These are phyloP conservation scores for Cheilinus undulatus DNA, from an alignment of 2,113 vertebrate genomes.

Conservation along the genomic window DNA sequence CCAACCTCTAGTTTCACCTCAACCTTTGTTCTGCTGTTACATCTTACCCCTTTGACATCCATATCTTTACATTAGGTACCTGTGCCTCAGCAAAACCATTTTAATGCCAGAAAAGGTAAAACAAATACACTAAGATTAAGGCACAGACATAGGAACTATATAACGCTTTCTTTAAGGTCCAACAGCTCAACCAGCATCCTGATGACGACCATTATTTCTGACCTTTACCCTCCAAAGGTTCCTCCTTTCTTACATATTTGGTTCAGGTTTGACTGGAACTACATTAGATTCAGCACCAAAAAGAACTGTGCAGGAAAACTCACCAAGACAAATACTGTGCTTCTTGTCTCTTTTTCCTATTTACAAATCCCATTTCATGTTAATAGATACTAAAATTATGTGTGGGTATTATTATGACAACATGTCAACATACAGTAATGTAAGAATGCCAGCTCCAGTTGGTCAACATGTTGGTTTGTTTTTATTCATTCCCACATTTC, in stretches of 20 bases:
- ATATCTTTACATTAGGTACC: neutral
- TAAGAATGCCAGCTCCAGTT: constrained; percentile 45
- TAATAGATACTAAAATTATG: constrained; percentile 58
- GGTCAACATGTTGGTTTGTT: constrained; percentile 71
- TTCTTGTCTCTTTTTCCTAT: constrained; percentile 25
- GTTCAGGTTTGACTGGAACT: too few relatives aligned
- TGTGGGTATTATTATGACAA: constrained; percentile 55
- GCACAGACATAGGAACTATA: too few relatives aligned
- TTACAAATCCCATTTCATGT: constrained; percentile 57
- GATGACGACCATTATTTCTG: too few relatives aligned
- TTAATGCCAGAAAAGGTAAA: neutral
- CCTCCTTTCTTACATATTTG: too few relatives aligned
- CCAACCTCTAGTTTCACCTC: constrained; percentile 20
- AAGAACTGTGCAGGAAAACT: neutral
- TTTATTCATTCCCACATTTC: constrained; percentile 69
- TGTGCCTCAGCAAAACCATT: neutral
- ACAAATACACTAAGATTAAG: too few relatives aligned
- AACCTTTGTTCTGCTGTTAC: neutral
- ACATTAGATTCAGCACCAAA: too few relatives aligned
- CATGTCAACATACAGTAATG: constrained; percentile 39
- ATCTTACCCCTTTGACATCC: constrained; percentile 15
- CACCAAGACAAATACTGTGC: neutral
- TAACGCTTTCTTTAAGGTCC: too few relatives aligned
- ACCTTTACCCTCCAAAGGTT: too few relatives aligned
- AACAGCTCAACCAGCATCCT: too few relatives aligned